Base-by-base conservation (phyloP, 2,113 vertebrate species). In the Dipodomys spectabilis region DNA sequence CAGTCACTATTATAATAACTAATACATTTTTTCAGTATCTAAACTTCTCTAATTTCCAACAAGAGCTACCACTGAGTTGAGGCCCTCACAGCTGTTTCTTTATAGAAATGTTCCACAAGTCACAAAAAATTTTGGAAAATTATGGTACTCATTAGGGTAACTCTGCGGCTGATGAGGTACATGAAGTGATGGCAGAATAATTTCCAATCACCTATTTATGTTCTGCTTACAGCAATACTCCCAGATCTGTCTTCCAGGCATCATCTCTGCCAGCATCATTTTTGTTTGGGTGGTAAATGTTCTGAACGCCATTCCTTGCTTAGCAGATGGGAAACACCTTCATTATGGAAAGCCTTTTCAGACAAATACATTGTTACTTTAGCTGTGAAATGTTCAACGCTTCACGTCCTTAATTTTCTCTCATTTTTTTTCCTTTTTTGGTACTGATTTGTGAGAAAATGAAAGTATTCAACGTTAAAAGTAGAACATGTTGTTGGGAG, bases 241-340 rank as follows among this genome's bases (percentile, higher is more conserved):
- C 27, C 45, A 49, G 35, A 77, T 27, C 16, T 71, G 49, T 85
- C 27, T 82, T 90, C 44, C 8, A 62, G 79, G 28, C 20, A 86
- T 9, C 6, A 28, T 57, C 49, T 18, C 19, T 92, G 60, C n/a
- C 65, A 44, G 57, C 13, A 22, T 39, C 53, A 68, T 68, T 93
- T 91, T 18, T 62, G 45, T 82, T 27, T 16, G 39, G 13, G 9
- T 28, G 16, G 27, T 72, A 35, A 90, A 71, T 82, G 64, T 88
- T 92, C 88, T 82, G 25, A 96, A 93, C 23, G n/a, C 5, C 18
- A 39, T 8, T 64, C 9, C 25, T 64, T 93, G 28, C 19, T 82
- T 72, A 75, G 28, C 49, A 27, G 73, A 83, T 92, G 80, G 89
- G 45, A 83, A 94, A 73, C 25, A 88, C 22, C 67, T 88, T 78